phyloP scores from a whole-genome alignment of 2,888 invertebrate genomes.

The Stenurella melanura region DNA sequence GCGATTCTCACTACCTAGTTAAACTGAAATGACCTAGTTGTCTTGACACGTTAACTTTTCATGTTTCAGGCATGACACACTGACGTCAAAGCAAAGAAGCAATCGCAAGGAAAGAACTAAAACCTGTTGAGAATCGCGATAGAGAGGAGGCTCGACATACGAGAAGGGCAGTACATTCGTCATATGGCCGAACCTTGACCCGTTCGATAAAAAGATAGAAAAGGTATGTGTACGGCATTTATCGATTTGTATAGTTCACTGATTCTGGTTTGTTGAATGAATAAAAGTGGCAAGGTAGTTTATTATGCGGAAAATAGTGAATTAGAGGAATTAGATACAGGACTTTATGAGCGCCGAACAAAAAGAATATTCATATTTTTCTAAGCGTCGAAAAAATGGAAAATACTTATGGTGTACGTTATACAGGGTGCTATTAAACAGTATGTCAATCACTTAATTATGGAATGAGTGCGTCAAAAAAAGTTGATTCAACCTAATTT shows the following conservation, averaged over 20 bases:
- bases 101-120: not conserved
- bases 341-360: no score
- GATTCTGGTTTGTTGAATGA: not conserved
- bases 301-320: not conserved
- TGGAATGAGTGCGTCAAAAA: no score
- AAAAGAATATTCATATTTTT: no score
- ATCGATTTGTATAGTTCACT: not conserved
- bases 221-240: conserved; percentile 2
- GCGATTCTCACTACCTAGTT: no score
- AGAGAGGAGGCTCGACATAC: not conserved
- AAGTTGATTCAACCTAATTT: no score
- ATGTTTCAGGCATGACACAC: not conserved
- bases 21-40: not conserved
- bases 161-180: no score
- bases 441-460: no score
- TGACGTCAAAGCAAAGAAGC: not conserved
- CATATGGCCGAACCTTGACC: not conserved
- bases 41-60: not conserved
- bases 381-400: no score
- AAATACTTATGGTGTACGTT: no score
- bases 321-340: no score
- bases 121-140: not conserved
- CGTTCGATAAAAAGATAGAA: not conserved
- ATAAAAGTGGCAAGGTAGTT: not conserved
- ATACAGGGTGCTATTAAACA: no score